These are phyloP conservation scores for Synodontis membranacea DNA, from an alignment of 2,113 vertebrate genomes.

Conservation along the genomic window DNA sequence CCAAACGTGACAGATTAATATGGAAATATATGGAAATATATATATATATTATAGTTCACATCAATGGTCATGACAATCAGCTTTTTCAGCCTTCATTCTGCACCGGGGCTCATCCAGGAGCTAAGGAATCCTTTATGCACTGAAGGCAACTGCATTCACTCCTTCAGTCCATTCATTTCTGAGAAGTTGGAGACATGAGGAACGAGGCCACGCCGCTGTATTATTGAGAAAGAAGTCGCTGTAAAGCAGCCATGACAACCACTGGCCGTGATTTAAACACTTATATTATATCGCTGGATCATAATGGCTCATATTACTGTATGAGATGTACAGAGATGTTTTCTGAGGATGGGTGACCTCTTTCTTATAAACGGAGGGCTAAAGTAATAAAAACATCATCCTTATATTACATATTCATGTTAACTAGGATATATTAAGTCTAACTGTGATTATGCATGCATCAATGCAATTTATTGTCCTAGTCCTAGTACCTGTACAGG, in stretches of 20 bases:
- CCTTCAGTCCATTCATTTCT: constrained; percentile 67
- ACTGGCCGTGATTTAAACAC: constrained; percentile 19
- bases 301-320: constrained; percentile 1
- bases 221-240: constrained; percentile 56
- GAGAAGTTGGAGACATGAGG: constrained; percentile 56
- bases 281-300: constrained; percentile 6
- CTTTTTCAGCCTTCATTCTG: constrained; percentile 67
- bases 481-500: neutral
- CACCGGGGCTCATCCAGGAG: constrained; percentile 66
- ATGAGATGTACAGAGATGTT: neutral
- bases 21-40: constrained; percentile 59
- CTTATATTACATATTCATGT: neutral
- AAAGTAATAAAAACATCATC: neutral
- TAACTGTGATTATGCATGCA: neutral
- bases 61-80: constrained; percentile 68
- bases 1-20: constrained; percentile 72
- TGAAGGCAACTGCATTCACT: constrained; percentile 72
- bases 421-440: neutral
- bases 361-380: neutral
- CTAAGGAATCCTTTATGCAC: constrained; percentile 74
- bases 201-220: constrained; percentile 63
- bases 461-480: neutral
- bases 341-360: neutral
- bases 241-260: constrained; percentile 29
- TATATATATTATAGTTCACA: neutral